Conservation (phyloP, 23 tunicate genomes). For the Trididemnum miniatum region DNA sequence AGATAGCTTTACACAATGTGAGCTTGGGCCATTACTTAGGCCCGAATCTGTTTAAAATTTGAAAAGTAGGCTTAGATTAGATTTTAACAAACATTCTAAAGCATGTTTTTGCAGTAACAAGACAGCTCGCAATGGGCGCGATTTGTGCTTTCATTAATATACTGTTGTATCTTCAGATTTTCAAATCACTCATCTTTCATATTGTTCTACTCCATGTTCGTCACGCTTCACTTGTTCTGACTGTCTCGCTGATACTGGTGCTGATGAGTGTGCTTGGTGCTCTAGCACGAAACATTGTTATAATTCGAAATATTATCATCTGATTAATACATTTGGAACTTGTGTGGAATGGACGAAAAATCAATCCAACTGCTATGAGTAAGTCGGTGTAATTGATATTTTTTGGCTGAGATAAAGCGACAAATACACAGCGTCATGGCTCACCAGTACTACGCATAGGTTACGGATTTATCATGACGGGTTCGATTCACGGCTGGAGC, state of each 20-base stretch:
- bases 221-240: conserved; percentile 27
- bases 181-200: not conserved
- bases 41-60: too few species aligned
- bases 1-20: too few species aligned
- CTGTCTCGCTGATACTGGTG: conserved; percentile 31
- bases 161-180: not conserved
- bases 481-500: too few species aligned
- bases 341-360: conserved; percentile 39
- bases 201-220: conserved; percentile 51
- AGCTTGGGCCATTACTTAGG: too few species aligned
- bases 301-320: conserved; percentile 33
- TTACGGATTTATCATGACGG: too few species aligned
- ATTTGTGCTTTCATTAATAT: not conserved
- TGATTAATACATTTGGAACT: conserved; percentile 44
- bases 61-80: too few species aligned
- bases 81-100: too few species aligned
- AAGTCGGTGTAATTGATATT: not conserved
- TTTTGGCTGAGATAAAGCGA: not conserved
- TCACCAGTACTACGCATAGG: too few species aligned
- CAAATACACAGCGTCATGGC: too few species aligned
- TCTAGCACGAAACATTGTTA: conserved; percentile 39
- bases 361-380: not conserved
- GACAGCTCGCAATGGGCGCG: too few species aligned
- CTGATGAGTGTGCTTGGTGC: conserved; percentile 57
- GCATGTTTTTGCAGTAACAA: too few species aligned